phyloP scores from a whole-genome alignment of 2,888 invertebrate species.

The Pheosia tremula region DNA sequence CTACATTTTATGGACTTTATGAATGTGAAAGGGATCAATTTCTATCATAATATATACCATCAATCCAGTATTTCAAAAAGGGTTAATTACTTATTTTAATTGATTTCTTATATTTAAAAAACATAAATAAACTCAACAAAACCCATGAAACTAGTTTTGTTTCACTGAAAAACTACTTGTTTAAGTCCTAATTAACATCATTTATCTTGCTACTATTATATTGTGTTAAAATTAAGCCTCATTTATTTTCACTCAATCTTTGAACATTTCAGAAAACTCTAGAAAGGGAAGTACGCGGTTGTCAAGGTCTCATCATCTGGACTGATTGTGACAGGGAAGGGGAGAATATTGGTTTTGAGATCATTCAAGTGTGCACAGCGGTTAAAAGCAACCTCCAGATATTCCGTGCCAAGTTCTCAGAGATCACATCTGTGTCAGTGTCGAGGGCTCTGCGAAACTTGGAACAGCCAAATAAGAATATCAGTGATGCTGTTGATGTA shows the following conservation, averaged over 20 bases:
- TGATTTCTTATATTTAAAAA: neutral
- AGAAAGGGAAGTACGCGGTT: slow-evolving; percentile 87
- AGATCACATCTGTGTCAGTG: slow-evolving; percentile 95
- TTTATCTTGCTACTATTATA: too few relatives aligned
- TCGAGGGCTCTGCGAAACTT: slow-evolving; percentile 92
- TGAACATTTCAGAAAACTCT: slow-evolving; percentile 84
- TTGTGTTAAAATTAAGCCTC: too few relatives aligned
- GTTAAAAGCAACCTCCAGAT: slow-evolving; percentile 89
- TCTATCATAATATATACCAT: too few relatives aligned
- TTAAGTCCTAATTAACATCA: too few relatives aligned
- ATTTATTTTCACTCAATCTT: neutral
- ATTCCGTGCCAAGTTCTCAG: slow-evolving; percentile 97
- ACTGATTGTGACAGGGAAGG: slow-evolving; percentile 99
- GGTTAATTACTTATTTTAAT: too few relatives aligned
- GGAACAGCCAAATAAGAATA: slow-evolving; percentile 90
- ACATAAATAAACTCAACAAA: neutral
- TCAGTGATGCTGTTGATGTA: slow-evolving; percentile 97
- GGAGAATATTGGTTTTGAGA: slow-evolving; percentile 99
- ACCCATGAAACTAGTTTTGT: too few relatives aligned
- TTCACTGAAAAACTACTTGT: too few relatives aligned
- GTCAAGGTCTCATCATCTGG: slow-evolving; percentile 96
- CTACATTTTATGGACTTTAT: neutral
- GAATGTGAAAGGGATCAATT: too few relatives aligned
- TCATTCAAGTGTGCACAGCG: slow-evolving; percentile 95
- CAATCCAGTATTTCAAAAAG: too few relatives aligned